Base-by-base conservation (phyloP, 2,888 invertebrate genomes). In the Steinernema carpocapsae region DNA sequence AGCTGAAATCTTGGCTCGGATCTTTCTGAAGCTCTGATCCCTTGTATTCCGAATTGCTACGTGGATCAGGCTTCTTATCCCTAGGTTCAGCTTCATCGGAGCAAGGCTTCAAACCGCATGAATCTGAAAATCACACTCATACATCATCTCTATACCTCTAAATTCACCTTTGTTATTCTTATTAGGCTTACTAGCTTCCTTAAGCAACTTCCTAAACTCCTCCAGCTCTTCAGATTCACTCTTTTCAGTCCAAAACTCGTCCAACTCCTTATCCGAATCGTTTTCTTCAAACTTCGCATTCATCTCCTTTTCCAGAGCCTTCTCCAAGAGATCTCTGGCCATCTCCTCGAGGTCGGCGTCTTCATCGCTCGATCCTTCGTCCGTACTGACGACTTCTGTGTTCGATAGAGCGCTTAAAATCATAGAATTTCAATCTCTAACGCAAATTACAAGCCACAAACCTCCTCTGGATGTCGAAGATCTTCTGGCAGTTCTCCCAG, bases 401-500 rank as follows among this genome's bases (percentile, higher is more conserved):
- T 96, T 96, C 17, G 94, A 92, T 10, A 99, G 89, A 14, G 97
- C 94, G 45, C 95, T 89, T 75, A 45, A 78, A n/a, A 26, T 76
- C 72, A 4, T 4, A 43, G 1, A 45, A 37, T 14, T 45, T 0
- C 43, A 59, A n/a, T n/a, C n/a, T n/a, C n/a, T n/a, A n/a, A n/a
- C n/a, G n/a, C n/a, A n/a, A n/a, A n/a, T n/a, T n/a, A n/a, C n/a
- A n/a, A n/a, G n/a, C 4, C 59, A 59, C 78, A 48, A 59, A 86
- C 84, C 83, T 92, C 89, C 97, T 99, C 89, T 99, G 99, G 0
- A 97, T 90, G 88, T 99, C 97, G 88, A 99, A 99, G 85, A 99
- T 94, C 76, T 97, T 91, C 88, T 99, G 99, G 86, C 99, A 99
- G 88, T 97, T 97, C 89, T 97, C 96, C 89, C 97, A 97, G 88